phyloP scores from a whole-genome alignment of 1,140 invertebrate genomes.

The Papilio glaucus region DNA sequence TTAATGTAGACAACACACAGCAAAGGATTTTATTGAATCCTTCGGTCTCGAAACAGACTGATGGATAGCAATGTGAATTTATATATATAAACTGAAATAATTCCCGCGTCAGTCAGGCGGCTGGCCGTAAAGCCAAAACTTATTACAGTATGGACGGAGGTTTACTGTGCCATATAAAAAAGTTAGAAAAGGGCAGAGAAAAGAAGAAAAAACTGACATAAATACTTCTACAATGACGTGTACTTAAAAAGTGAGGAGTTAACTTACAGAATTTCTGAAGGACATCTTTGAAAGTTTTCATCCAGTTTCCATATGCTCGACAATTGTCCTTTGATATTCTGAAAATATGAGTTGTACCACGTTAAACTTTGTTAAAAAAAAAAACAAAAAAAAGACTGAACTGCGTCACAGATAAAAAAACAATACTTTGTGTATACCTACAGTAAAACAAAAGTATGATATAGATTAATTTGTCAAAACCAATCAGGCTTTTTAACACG shows the following conservation, averaged over 20 bases:
- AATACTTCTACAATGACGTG: background rate
- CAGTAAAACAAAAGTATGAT: no score
- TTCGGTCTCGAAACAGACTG: slow-evolving; percentile 57
- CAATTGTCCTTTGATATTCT: slow-evolving; percentile 19
- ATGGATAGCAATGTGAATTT: slow-evolving; percentile 54
- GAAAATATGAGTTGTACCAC: slow-evolving; percentile 24
- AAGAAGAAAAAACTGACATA: background rate
- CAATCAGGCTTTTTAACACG: no score
- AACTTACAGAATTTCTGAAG: slow-evolving; percentile 75
- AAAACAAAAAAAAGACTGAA: no score
- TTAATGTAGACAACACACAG: slow-evolving; percentile 57
- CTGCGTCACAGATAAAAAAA: no score
- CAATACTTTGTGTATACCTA: no score
- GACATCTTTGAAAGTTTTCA: slow-evolving; percentile 61
- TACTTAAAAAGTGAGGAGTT: background rate
- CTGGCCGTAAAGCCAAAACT: no score
- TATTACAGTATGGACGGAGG: no score
- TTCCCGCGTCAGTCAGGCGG: no score
- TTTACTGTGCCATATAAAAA: no score
- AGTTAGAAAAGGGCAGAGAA: no score
- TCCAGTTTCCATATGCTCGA: slow-evolving; percentile 54
- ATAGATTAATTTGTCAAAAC: no score
- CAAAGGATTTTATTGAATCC: slow-evolving; percentile 66
- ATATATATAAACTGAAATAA: no score
- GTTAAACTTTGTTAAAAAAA: background rate